Percentiles rank a stretch among this genome's conserved stretches.
phyloP scores from a whole-genome alignment of 2,113 vertebrate species.

The Myanophis thanlyinensis region DNA sequence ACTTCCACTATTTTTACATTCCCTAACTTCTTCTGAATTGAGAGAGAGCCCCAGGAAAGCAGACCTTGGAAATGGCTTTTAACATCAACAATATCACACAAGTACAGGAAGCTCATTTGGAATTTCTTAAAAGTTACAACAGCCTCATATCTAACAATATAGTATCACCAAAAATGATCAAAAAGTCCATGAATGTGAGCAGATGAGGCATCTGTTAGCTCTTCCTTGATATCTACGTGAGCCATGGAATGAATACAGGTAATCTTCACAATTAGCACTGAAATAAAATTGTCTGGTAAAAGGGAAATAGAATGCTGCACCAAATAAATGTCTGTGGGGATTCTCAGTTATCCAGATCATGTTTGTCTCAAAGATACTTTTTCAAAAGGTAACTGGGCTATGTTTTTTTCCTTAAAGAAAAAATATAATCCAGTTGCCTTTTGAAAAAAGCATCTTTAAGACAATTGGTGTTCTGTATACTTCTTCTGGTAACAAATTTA shows the following conservation, averaged over 20 bases:
- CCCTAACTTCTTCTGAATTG: not conserved
- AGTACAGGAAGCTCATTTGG: not conserved
- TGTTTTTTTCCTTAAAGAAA: no score
- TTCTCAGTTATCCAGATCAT: not conserved
- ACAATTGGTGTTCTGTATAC: not conserved
- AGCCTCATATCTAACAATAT: not conserved
- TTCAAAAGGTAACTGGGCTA: not conserved
- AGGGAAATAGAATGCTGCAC: not conserved
- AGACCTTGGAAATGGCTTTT: not conserved
- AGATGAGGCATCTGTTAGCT: not conserved
- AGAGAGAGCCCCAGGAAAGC: not conserved
- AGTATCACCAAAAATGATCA: not conserved
- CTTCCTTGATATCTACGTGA: not conserved
- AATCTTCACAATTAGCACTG: not conserved
- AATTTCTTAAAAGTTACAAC: not conserved
- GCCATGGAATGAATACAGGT: not conserved
- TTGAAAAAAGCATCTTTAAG: not conserved
- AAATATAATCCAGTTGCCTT: not conserved
- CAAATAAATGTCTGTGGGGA: not conserved
- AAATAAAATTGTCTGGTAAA: not conserved
- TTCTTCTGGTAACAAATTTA: not conserved
- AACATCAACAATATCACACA: not conserved
- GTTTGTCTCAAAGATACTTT: not conserved
- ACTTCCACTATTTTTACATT: not conserved
- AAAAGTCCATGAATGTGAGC: not conserved